Evolutionary conservation across 2,797 vertebrate species (phyloP).

Genomic region (Cryptoprocta ferox): DNA sequence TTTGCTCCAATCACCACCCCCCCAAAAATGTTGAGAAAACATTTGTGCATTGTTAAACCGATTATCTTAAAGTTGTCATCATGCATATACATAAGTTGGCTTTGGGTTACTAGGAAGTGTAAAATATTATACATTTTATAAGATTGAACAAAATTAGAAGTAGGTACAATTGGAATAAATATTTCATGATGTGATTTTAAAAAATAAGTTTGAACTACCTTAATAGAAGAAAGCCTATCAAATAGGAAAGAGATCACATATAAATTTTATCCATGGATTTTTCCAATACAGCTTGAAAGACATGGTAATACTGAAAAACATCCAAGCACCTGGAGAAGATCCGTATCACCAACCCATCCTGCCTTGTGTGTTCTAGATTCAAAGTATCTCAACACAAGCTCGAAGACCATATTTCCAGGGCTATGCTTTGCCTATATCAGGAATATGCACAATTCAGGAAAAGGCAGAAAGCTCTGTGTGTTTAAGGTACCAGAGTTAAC

Average conservation of each 20-base stretch:
- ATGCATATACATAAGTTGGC: not conserved
- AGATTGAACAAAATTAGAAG: slow-evolving; percentile 4
- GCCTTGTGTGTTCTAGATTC: not conserved
- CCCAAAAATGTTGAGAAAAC: not conserved
- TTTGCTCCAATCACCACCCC: not conserved
- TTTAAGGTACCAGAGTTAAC: not conserved
- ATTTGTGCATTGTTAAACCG: not conserved
- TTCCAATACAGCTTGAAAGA: not conserved
- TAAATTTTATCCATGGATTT: not conserved
- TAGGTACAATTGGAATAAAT: not conserved
- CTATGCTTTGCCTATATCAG: not conserved
- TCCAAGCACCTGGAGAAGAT: not conserved
- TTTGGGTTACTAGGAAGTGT: not conserved
- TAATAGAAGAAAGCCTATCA: not conserved
- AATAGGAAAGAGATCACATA: not conserved
- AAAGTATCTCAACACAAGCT: not conserved
- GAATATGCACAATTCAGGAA: not conserved
- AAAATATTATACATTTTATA: not conserved
- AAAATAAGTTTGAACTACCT: not conserved
- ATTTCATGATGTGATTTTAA: not conserved
- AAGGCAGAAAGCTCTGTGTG: not conserved
- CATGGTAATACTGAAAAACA: not conserved
- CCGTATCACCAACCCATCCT: not conserved
- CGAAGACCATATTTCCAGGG: not conserved
- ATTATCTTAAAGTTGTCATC: not conserved